Conservation (phyloP, 2,113 vertebrate species). For the Myotis lucifugus region DNA sequence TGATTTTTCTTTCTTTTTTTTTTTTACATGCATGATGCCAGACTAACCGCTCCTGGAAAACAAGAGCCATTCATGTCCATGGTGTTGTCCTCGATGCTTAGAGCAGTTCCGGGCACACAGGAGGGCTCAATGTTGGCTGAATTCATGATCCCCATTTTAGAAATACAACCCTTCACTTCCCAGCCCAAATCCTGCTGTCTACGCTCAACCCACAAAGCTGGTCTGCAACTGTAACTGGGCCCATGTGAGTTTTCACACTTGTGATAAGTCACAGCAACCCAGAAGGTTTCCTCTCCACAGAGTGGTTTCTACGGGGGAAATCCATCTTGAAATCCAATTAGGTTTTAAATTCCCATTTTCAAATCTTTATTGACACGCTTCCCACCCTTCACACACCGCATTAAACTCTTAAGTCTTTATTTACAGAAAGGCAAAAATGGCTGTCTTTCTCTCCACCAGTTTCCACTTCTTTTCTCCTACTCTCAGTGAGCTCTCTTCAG, state of each 20-base stretch:
- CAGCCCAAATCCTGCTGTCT: background rate
- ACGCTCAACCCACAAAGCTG: background rate
- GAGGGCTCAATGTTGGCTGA: background rate
- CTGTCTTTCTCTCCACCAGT: background rate
- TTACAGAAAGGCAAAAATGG: background rate
- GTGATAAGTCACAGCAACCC: background rate
- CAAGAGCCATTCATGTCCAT: background rate
- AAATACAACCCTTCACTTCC: background rate
- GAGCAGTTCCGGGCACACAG: background rate
- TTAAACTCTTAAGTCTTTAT: background rate
- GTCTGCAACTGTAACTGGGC: background rate
- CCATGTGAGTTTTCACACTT: background rate
- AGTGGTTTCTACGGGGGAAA: background rate
- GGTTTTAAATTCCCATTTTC: background rate
- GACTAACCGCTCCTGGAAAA: background rate
- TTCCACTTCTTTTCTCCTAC: background rate
- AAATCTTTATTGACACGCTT: constrained; percentile 16
- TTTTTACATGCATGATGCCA: background rate
- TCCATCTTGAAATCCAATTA: background rate
- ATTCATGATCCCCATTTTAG: background rate
- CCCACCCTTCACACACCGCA: background rate
- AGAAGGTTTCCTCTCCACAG: background rate
- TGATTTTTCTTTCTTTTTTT: background rate
- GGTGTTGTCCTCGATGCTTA: background rate
- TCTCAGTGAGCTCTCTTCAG: background rate